These are phyloP conservation scores for Linurgus olivaceus DNA, from an alignment of 2,797 vertebrate species.

Conservation along the genomic window DNA sequence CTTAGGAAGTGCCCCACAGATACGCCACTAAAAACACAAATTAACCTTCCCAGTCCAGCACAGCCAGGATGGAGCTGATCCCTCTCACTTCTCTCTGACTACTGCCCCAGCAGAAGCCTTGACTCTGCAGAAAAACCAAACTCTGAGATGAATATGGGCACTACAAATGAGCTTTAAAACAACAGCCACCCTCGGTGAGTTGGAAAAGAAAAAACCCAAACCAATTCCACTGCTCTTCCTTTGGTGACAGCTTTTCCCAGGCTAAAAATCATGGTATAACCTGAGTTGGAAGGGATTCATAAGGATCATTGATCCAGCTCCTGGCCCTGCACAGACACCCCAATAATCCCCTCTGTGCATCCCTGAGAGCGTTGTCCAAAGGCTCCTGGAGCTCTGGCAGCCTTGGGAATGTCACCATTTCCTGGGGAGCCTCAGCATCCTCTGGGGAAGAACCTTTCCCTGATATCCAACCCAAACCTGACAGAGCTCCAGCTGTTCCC, in stretches of 20 bases:
- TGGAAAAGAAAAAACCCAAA: not conserved
- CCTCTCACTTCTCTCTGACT: not conserved
- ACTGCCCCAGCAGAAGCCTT: not conserved
- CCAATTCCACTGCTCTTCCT: not conserved
- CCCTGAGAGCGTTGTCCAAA: fast-evolving
- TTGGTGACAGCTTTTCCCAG: not conserved
- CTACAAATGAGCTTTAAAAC: not conserved
- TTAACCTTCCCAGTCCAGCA: not conserved
- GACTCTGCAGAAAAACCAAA: not conserved
- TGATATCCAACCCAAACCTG: not conserved
- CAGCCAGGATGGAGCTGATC: not conserved
- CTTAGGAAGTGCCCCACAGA: not conserved
- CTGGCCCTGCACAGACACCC: not conserved
- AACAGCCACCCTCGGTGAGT: not conserved
- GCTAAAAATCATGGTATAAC: not conserved
- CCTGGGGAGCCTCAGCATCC: fast-evolving
- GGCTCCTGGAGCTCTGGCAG: not conserved
- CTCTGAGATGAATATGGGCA: not conserved
- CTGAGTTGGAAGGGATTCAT: not conserved
- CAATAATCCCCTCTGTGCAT: not conserved
- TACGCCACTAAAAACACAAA: not conserved
- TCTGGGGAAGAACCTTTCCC: not conserved
- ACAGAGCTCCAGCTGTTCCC: not conserved
- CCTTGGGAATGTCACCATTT: not conserved
- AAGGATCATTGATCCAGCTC: fast-evolving